Conservation (phyloP, 2,113 vertebrate genomes). For the Elgaria multicarinata region DNA sequence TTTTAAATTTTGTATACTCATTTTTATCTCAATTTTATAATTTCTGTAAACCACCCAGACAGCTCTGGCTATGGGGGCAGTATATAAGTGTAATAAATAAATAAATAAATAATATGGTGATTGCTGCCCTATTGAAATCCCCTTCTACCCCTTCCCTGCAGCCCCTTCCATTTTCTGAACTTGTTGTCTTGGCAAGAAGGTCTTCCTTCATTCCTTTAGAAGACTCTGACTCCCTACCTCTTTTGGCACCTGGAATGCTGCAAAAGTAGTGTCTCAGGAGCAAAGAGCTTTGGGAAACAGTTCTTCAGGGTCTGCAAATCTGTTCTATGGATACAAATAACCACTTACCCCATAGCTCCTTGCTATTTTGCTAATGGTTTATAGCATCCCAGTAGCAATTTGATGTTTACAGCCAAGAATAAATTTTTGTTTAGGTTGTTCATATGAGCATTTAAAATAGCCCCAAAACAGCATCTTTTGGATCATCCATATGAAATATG, state of each 20-base stretch:
- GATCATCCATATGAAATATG: neutral
- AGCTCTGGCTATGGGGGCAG: too few species aligned
- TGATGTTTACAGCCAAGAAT: slow-evolving; percentile 14
- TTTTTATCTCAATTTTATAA: too few species aligned
- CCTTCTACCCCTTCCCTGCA: too few species aligned
- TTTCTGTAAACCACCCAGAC: too few species aligned
- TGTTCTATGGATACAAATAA: neutral
- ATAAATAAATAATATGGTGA: too few species aligned
- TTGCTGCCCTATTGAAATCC: too few species aligned
- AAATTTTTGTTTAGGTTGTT: neutral
- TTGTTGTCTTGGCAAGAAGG: neutral
- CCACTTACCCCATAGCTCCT: neutral
- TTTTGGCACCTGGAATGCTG: neutral
- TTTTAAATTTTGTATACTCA: too few species aligned
- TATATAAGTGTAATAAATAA: too few species aligned
- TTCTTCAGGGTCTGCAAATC: neutral
- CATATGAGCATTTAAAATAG: neutral
- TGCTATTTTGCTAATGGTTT: slow-evolving; percentile 36
- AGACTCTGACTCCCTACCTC: neutral
- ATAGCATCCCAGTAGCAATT: slow-evolving; percentile 20
- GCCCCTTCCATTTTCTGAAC: neutral
- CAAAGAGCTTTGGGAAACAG: neutral
- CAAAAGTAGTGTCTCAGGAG: neutral
- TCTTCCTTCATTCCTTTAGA: too few species aligned
- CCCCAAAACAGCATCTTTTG: neutral